phyloP scores from a whole-genome alignment of 2,888 invertebrate species.

The Caenorhabditis sp. region DNA sequence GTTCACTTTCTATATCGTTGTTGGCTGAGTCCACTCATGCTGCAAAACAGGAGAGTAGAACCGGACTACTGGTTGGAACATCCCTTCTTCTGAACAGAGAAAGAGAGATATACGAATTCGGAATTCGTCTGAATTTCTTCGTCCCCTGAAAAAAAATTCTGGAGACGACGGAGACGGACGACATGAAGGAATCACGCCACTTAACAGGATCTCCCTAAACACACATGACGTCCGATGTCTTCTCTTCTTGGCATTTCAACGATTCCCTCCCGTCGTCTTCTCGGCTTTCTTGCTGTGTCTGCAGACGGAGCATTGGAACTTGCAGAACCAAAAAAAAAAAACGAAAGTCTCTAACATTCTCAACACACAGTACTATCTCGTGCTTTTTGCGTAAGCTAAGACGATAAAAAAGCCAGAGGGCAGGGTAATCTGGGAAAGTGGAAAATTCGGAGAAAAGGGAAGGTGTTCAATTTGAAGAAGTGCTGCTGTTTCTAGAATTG shows the following conservation, averaged over 20 bases:
- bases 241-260: background rate
- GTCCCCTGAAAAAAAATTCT: background rate
- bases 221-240: conserved; percentile 34
- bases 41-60: conserved; percentile 19
- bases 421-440: conserved; percentile 1
- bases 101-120: conserved; percentile 20
- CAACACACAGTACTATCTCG: background rate
- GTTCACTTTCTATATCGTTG: background rate
- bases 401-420: background rate
- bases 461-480: background rate
- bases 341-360: background rate
- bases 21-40: background rate
- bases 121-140: conserved; percentile 14
- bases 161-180: conserved; percentile 25
- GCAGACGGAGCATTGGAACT: conserved; percentile 5
- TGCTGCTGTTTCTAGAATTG: too few relatives aligned
- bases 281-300: conserved; percentile 3
- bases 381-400: background rate
- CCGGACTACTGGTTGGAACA: conserved; percentile 5
- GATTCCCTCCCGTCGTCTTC: conserved; percentile 2
- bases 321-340: background rate
- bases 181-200: conserved; percentile 19
- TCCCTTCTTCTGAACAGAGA: too few relatives aligned
- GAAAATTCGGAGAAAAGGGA: background rate
- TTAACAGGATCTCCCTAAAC: conserved; percentile 43